Evolutionary conservation across 2,113 vertebrate species (phyloP).

Genomic region (Seriola aureovittata): DNA sequence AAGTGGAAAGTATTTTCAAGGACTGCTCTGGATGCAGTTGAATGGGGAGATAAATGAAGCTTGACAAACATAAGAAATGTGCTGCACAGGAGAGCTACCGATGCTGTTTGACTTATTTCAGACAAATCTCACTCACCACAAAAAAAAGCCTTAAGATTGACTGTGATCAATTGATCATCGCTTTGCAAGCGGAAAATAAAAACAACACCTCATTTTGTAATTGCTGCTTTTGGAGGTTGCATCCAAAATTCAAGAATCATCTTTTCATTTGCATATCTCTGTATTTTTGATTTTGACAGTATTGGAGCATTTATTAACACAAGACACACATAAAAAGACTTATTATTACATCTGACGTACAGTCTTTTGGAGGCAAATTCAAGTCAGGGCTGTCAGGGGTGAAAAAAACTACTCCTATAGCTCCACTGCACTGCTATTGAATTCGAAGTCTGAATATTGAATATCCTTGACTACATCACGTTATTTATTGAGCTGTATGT

Average conservation of each 20-base stretch:
- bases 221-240: background rate
- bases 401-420: background rate
- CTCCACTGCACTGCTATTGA: background rate
- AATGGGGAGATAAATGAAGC: constrained; percentile 77
- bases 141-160: constrained; percentile 30
- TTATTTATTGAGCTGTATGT: constrained; percentile 10
- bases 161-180: constrained; percentile 35
- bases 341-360: background rate
- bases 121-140: constrained; percentile 30
- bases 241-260: background rate
- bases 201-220: background rate
- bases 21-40: constrained; percentile 67
- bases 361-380: constrained; percentile 9
- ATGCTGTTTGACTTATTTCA: constrained; percentile 50
- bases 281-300: background rate
- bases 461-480: background rate
- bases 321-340: background rate
- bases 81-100: constrained; percentile 48
- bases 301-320: background rate
- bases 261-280: background rate
- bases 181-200: background rate
- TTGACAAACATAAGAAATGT: constrained; percentile 72
- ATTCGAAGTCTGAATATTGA: background rate
- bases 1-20: constrained; percentile 78
- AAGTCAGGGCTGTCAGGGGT: constrained; percentile 3